Evolutionary conservation across 2,888 invertebrate genomes (phyloP), one percentile per base, ranked within the genome.

Genomic region (Embidobia sp.): DNA sequence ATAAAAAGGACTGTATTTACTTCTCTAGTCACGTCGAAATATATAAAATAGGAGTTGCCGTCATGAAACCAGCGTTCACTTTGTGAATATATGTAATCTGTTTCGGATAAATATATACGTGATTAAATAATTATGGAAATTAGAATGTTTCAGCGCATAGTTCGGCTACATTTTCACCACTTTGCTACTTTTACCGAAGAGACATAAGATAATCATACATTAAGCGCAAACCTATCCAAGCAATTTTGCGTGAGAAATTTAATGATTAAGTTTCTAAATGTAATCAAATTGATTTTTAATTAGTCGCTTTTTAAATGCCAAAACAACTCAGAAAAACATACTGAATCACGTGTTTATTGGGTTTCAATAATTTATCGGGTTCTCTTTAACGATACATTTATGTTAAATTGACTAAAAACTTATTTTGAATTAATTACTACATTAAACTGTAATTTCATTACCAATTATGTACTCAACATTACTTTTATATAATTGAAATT

Each of bases 101-200:
- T 42, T 15, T 40, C n/a, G 7, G 16, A 63, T 40, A 40, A 48
- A 48, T 40, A 13, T 22, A 3, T 29, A 13, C 49, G 18, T 40
- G 37, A 40, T 64, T 51, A 42, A 64, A 51, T 64, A 64, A 64
- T 64, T 64, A 64, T 64, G 37, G n/a, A 64, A 64, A 64, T 64
- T 40, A 64, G 51, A 64, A 64, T 51, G 51, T 31, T 42, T 51
- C 49, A 22, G 42, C 22, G n/a, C 13, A n/a, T n/a, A 46, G 44
- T 44, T 59, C 27, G 46, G 37, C 18, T 19, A 29, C 29, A 63
- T 63, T 63, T 63, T 63, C 63, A 63, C 63, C 49, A 49, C 29
- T 64, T 51, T 40, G 42, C 42, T 51, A 64, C 64, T 64, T 64
- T 64, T 64, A 40, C 64, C 51, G 11, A 40, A 51, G 22, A 64